Percentiles rank a stretch among this genome's conserved stretches.
Evolutionary conservation across 2,113 vertebrate genomes (phyloP).

Genomic region (Mustela lutreola): DNA sequence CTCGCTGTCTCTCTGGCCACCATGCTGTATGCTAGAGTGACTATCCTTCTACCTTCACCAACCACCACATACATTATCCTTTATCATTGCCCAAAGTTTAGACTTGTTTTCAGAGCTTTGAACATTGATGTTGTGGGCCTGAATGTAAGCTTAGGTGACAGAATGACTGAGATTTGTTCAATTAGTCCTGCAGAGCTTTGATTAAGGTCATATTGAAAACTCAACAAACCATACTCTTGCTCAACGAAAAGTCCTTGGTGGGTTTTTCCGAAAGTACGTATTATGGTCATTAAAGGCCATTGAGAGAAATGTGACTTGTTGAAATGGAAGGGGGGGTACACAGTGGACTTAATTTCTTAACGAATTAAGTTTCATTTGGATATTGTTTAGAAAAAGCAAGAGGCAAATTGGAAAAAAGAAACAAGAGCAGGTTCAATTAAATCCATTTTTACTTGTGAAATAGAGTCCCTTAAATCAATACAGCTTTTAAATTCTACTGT

Average conservation of each 20-base stretch:
- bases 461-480: slow-evolving; percentile 11
- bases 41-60: not conserved
- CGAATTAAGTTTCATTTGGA: not conserved
- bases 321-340: not conserved
- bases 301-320: not conserved
- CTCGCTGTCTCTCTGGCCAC: not conserved
- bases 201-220: not conserved
- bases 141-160: not conserved
- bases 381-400: slow-evolving; percentile 45
- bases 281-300: not conserved
- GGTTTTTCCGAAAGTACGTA: not conserved
- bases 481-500: slow-evolving; percentile 37
- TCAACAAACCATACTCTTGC: slow-evolving; percentile 38
- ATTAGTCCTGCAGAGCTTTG: not conserved
- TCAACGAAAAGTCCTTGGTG: not conserved
- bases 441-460: slow-evolving; percentile 36
- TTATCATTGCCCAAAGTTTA: not conserved
- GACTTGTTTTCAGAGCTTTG: not conserved
- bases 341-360: not conserved
- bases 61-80: not conserved
- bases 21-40: too few relatives aligned
- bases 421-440: slow-evolving; percentile 43
- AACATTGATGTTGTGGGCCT: not conserved
- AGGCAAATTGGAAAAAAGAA: slow-evolving; percentile 29
- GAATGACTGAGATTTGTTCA: slow-evolving; percentile 16